Percentiles rank a stretch among this genome's conserved stretches.
Conservation (phyloP, 2,888 invertebrate genomes). For the Drosophila nigricruria region DNA sequence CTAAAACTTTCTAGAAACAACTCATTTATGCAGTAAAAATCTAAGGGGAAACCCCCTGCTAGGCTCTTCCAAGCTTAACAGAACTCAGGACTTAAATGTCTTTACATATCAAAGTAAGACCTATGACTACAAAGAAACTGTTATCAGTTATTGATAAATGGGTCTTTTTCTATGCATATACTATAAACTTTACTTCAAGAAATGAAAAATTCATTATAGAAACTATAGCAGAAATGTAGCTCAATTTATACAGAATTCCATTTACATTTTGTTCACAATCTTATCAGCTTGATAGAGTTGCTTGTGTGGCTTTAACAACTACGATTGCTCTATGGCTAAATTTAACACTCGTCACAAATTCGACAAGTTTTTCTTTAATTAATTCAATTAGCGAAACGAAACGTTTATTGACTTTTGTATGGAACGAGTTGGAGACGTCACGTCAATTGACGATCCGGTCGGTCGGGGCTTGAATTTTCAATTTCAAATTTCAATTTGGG, state of each 20-base stretch:
- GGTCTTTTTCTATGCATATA: neutral
- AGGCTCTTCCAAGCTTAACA: neutral
- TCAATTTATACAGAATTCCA: neutral
- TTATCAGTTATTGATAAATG: slow-evolving; percentile 12
- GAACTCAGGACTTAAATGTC: neutral
- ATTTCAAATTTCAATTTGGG: slow-evolving; percentile 12
- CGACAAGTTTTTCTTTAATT: slow-evolving; percentile 32
- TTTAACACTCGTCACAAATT: slow-evolving; percentile 5
- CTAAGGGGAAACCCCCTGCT: neutral
- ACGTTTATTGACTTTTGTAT: slow-evolving; percentile 58
- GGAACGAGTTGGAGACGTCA: slow-evolving; percentile 16
- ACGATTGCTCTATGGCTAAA: slow-evolving; percentile 3
- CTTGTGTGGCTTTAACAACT: neutral
- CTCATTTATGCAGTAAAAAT: neutral
- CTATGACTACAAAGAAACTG: neutral
- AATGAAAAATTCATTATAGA: neutral
- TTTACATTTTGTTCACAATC: slow-evolving; percentile 5
- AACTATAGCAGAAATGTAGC: neutral
- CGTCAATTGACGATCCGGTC: slow-evolving; percentile 26
- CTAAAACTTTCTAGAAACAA: neutral
- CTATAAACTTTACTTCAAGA: neutral
- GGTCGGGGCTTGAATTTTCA: slow-evolving; percentile 1
- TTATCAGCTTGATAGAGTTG: slow-evolving; percentile 34
- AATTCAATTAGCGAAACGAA: slow-evolving; percentile 63
- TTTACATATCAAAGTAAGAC: neutral